Evolutionary conservation across 2,113 vertebrate species (phyloP).

Genomic region (Naja naja): DNA sequence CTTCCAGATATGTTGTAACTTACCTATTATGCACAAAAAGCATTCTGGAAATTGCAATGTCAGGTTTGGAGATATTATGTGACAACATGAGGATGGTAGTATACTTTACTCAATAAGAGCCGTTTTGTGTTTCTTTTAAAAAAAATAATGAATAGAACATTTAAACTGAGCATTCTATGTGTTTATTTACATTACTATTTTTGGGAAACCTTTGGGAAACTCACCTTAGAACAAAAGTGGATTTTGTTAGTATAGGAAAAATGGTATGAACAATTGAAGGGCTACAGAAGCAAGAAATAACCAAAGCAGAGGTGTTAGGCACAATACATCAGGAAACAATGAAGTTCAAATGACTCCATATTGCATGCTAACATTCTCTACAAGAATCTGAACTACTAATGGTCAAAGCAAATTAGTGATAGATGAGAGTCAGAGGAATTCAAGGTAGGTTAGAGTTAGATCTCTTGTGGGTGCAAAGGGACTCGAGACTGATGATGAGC

Average conservation of each 20-base stretch:
- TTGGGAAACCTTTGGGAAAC: background rate
- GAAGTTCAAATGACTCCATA: background rate
- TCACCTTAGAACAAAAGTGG: background rate
- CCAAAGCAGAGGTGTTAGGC: background rate
- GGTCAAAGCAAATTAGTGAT: background rate
- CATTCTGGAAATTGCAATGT: background rate
- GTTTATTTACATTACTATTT: background rate
- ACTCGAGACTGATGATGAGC: background rate
- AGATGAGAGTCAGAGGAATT: background rate
- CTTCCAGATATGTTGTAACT: background rate
- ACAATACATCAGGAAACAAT: background rate
- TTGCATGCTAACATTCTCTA: background rate
- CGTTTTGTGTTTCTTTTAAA: background rate
- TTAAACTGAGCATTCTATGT: background rate
- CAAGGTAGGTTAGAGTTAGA: background rate
- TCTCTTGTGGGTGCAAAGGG: background rate
- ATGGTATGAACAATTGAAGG: background rate
- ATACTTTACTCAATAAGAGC: background rate
- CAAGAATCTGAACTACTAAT: background rate
- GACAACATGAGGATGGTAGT: constrained; percentile 2
- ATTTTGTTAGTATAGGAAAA: background rate
- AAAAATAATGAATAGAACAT: background rate
- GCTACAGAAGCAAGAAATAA: background rate
- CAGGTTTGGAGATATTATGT: background rate
- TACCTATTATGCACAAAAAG: background rate